phyloP scores from a whole-genome alignment of 2,888 invertebrate genomes.

The Cosmopolites sordidus region DNA sequence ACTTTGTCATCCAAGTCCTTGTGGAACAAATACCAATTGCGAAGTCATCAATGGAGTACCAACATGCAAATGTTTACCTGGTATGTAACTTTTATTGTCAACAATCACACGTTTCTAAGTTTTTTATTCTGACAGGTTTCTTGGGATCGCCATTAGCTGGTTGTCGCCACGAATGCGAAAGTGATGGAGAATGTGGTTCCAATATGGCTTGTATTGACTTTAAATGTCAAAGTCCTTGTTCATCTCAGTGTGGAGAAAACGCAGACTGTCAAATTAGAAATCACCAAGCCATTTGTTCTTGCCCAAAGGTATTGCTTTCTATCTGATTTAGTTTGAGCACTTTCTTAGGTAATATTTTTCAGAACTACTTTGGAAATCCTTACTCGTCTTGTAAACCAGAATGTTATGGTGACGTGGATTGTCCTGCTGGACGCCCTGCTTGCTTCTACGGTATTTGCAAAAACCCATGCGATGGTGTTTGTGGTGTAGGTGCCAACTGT shows the following conservation, averaged over 20 bases:
- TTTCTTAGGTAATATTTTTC: constrained; percentile 1
- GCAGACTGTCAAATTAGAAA: constrained; percentile 72
- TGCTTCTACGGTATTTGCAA: constrained; percentile 78
- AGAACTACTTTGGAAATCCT: constrained; percentile 69
- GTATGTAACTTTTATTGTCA: constrained; percentile 2
- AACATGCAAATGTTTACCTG: constrained; percentile 73
- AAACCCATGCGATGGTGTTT: constrained; percentile 78
- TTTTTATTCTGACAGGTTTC: no score
- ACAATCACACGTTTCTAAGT: no score
- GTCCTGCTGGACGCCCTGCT: constrained; percentile 71
- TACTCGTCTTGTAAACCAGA: constrained; percentile 73
- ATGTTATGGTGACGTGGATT: constrained; percentile 74
- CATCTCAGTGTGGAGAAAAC: constrained; percentile 65
- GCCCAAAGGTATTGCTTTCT: constrained; percentile 77
- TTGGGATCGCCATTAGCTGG: constrained; percentile 72
- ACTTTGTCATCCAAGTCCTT: constrained; percentile 77
- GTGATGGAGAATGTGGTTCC: constrained; percentile 67
- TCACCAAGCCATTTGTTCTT: constrained; percentile 74
- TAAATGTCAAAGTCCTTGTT: constrained; percentile 72
- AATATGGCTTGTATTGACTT: constrained; percentile 70
- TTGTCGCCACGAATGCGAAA: constrained; percentile 80
- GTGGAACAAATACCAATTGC: constrained; percentile 76
- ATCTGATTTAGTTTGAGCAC: constrained; percentile 31
- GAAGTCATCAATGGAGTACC: constrained; percentile 72
- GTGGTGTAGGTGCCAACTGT: constrained; percentile 77